phyloP scores from a whole-genome alignment of 2,888 invertebrate genomes.

The Zonitis immaculata region DNA sequence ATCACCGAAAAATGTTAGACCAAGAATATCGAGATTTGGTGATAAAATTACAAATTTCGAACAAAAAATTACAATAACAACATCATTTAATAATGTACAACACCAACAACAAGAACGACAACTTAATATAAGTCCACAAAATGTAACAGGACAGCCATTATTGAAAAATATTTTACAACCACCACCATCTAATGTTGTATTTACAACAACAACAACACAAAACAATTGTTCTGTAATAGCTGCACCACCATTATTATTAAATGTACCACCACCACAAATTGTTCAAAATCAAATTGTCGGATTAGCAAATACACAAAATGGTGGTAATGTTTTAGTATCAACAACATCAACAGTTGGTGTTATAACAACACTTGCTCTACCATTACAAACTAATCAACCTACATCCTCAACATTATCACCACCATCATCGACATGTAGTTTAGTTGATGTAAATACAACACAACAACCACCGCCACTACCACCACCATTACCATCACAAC shows the following conservation, averaged over 20 bases:
- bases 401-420: conserved; percentile 5
- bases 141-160: conserved; percentile 42
- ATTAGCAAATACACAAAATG: conserved; percentile 8
- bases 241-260: conserved; percentile 42
- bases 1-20: conserved; percentile 39
- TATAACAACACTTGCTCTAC: conserved; percentile 40
- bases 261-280: conserved; percentile 46
- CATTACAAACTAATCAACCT: conserved; percentile 32
- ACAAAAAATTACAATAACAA: conserved; percentile 44
- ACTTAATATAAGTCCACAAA: conserved; percentile 32
- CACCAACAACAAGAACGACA: conserved; percentile 19
- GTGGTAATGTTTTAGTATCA: conserved; percentile 30
- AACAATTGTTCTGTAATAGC: conserved; percentile 35
- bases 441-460: background rate
- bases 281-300: conserved; percentile 29
- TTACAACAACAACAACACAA: conserved; percentile 23
- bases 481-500: conserved; percentile 35
- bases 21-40: conserved; percentile 40
- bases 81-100: conserved; percentile 35
- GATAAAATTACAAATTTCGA: conserved; percentile 40
- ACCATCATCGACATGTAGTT: background rate
- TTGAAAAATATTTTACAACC: conserved; percentile 32
- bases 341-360: conserved; percentile 29
- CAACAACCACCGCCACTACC: conserved; percentile 34
- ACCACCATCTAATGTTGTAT: conserved; percentile 20